These are phyloP conservation scores for Neelides folsomi DNA, from an alignment of 2,888 invertebrate genomes.

Conservation along the genomic window DNA sequence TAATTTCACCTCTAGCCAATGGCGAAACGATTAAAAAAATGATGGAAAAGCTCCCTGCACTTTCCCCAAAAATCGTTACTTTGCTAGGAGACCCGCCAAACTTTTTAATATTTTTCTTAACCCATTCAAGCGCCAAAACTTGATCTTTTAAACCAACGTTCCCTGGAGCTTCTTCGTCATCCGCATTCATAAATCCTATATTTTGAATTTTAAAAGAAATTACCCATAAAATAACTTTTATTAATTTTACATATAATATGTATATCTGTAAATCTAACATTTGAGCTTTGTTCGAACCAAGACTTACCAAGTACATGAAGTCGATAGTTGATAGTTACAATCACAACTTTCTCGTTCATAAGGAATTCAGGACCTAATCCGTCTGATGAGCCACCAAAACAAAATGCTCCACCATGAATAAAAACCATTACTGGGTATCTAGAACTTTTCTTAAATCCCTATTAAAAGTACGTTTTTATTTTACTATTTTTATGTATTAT, in stretches of 20 bases:
- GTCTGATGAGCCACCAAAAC: conserved; percentile 5
- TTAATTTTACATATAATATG: too few species aligned
- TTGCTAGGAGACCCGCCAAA: conserved; percentile 10
- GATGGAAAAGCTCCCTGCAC: conserved; percentile 11
- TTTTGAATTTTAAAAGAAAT: neutral
- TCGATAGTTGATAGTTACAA: conserved; percentile 16
- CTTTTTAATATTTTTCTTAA: conserved; percentile 7
- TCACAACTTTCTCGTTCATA: conserved; percentile 11
- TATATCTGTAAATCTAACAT: too few species aligned
- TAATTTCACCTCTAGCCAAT: conserved; percentile 8
- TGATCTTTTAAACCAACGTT: conserved; percentile 16
- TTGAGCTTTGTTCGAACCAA: too few species aligned
- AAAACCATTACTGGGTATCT: conserved; percentile 9
- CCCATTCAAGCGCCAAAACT: conserved; percentile 10
- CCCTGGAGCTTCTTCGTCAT: conserved; percentile 5
- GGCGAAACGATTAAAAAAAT: conserved; percentile 10
- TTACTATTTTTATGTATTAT: too few species aligned
- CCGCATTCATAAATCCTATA: too few species aligned
- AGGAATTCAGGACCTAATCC: conserved; percentile 11
- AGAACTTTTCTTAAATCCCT: too few species aligned
- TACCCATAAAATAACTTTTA: too few species aligned
- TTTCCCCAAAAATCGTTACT: conserved; percentile 11
- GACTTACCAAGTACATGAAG: neutral
- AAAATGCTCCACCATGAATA: conserved; percentile 14
- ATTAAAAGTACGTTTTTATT: too few species aligned